Evolutionary conservation across 2,797 vertebrate genomes (phyloP), one percentile per base, ranked within the genome.

Genomic region (Malacoctenus gilli): DNA sequence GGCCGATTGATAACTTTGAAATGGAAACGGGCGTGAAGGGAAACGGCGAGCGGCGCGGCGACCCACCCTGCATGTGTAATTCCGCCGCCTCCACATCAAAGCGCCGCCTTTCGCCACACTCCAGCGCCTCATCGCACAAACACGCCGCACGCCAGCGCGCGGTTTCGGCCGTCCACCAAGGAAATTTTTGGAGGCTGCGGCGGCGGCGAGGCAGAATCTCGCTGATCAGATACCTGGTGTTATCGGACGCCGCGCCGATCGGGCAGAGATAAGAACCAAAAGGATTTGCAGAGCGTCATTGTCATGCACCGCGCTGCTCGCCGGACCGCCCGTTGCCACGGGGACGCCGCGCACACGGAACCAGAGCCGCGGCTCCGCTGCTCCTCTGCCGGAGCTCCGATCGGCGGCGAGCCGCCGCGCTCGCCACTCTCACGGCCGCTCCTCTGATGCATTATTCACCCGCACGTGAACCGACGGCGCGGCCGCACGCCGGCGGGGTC

Each of bases 251-350:
- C 0, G 13, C 2, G 42, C 21, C 43, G 70, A 72, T 30, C 57
- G 5, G 34, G 1, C 7, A n/a, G 0, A 34, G 47, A 60, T 67
- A 43, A 16, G 23, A 54, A 47, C 22, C 38, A 16, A 68, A 39
- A 1, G 55, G 42, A 52, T 65, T 52, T 52, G 15, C 18, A 40
- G 19, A 21, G 59, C 41, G 5, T 80, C 59, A 52, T 78, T 80
- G 77, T 83, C 75, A 83, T 80, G 74, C 80, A 65, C 22, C 42
- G 1, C 68, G 10, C 18, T 12, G 22, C 80, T 72, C 40, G 40
- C 16, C 68, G 13, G 65, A 42, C 55, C 66, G 42, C 20, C 68
- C 59, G 72, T 74, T 80, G 77, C 75, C 75, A 8, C 32, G 77
- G 75, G 56, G 66, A 82, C 34, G 11, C 9, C 15, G 50, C 22